phyloP scores from a whole-genome alignment of 30 jellyfish, hydroid and myxozoan species.

The Turritopsis rubra region DNA sequence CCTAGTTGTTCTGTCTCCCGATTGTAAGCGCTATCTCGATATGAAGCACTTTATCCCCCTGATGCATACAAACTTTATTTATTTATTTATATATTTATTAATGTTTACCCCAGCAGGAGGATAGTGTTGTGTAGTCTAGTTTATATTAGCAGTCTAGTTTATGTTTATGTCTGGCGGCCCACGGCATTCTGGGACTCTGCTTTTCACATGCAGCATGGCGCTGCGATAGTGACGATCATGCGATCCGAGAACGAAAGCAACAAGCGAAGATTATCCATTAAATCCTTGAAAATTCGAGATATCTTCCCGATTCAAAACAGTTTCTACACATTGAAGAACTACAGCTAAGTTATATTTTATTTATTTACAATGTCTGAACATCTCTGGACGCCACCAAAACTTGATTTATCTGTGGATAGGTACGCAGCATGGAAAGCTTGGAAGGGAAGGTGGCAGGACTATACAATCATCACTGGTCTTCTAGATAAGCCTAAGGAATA shows the following conservation, averaged over 20 bases:
- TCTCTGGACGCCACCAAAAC: constrained; percentile 33
- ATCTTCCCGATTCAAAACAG: no score
- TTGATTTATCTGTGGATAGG: constrained; percentile 38
- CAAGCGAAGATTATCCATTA: background rate
- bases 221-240: background rate
- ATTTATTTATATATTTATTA: no score
- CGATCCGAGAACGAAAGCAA: background rate
- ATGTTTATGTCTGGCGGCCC: background rate
- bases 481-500: constrained; percentile 19
- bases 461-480: constrained; percentile 22
- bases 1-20: no score
- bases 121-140: no score
- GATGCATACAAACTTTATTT: no score
- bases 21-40: no score
- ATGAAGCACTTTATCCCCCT: no score
- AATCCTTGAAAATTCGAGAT: no score
- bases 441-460: constrained; percentile 39
- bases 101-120: no score
- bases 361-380: background rate
- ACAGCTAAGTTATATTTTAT: background rate
- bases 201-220: background rate
- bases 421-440: constrained; percentile 30
- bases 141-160: background rate
- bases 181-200: background rate
- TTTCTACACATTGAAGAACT: background rate